A percentile compares a stretch with the other conserved stretches of the same genome.
phyloP scores from a whole-genome alignment of 1,140 invertebrate genomes.

The Drosophila kanapiae region DNA sequence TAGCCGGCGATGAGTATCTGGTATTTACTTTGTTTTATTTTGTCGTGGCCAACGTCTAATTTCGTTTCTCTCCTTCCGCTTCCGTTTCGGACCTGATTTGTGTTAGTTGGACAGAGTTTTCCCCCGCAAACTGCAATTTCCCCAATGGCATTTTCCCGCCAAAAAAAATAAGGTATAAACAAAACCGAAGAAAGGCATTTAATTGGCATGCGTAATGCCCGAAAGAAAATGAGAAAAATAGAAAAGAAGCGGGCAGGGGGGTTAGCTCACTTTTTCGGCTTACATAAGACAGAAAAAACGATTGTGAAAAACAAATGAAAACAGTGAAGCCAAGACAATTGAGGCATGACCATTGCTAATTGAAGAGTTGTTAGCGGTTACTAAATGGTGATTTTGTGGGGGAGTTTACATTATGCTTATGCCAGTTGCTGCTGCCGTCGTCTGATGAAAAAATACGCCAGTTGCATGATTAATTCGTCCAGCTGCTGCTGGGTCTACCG shows the following conservation, averaged over 20 bases:
- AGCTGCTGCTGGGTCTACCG: constrained; percentile 34
- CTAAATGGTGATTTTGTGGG: constrained; percentile 5
- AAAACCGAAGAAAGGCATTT: constrained; percentile 39
- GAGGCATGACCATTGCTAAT: constrained; percentile 73
- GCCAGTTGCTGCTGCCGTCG: constrained; percentile 17
- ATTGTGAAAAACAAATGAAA: constrained; percentile 63
- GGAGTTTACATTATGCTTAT: background rate
- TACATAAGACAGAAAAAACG: constrained; percentile 38
- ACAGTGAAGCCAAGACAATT: constrained; percentile 57
- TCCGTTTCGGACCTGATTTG: constrained; percentile 64
- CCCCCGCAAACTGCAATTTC: constrained; percentile 37
- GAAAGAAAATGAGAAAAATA: constrained; percentile 24
- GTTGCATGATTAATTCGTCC: constrained; percentile 54
- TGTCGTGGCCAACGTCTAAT: constrained; percentile 29
- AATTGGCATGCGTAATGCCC: constrained; percentile 60
- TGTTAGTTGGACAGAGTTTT: constrained; percentile 58
- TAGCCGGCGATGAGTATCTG: constrained; percentile 61
- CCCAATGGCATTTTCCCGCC: constrained; percentile 20
- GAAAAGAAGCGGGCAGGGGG: constrained; percentile 5
- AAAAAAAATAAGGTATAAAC: constrained; percentile 36
- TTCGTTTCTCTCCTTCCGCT: constrained; percentile 61
- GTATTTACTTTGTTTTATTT: constrained; percentile 41
- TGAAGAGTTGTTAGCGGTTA: constrained; percentile 39
- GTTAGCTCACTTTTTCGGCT: constrained; percentile 49
- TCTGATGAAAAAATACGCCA: constrained; percentile 56